Conservation (phyloP, 1,140 invertebrate genomes). For the Meteorus sp. region DNA sequence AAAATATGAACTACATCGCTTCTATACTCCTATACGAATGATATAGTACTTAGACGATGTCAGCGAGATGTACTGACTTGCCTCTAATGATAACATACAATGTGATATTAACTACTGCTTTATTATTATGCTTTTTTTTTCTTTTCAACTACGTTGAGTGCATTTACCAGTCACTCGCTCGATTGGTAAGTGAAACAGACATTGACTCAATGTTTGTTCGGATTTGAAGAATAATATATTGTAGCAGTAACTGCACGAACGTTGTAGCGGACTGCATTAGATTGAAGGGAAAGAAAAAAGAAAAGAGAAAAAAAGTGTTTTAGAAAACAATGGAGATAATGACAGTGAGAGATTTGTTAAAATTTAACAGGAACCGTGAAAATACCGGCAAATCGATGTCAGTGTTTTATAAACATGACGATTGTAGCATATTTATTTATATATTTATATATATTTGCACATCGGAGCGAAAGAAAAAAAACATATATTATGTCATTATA, state of each 20-base stretch:
- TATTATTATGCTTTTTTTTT: neutral
- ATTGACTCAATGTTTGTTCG: conserved; percentile 16
- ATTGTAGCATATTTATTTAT: conserved; percentile 56
- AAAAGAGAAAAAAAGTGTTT: conserved; percentile 39
- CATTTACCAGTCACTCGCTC: conserved; percentile 9
- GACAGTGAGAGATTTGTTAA: conserved; percentile 52
- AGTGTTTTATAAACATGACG: conserved; percentile 60
- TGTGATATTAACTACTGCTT: conserved; percentile 30
- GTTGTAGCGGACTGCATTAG: conserved; percentile 15
- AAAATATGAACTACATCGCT: conserved; percentile 25
- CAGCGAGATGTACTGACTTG: conserved; percentile 18
- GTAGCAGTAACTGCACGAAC: neutral
- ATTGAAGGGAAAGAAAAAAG: conserved; percentile 18
- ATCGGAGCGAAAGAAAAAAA: conserved; percentile 2
- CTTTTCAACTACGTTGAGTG: conserved; percentile 26
- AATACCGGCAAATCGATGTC: conserved; percentile 42
- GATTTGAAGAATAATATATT: conserved; percentile 15
- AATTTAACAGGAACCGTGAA: conserved; percentile 51
- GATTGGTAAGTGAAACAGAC: neutral
- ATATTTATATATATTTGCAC: conserved; percentile 34
- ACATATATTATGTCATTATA: conserved; percentile 35
- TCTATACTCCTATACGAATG: conserved; percentile 24
- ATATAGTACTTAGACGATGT: conserved; percentile 27
- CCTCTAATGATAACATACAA: conserved; percentile 27
- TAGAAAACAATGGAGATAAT: conserved; percentile 41